These are phyloP conservation scores for Athene noctua DNA, from an alignment of 2,113 vertebrate genomes.

Conservation along the genomic window DNA sequence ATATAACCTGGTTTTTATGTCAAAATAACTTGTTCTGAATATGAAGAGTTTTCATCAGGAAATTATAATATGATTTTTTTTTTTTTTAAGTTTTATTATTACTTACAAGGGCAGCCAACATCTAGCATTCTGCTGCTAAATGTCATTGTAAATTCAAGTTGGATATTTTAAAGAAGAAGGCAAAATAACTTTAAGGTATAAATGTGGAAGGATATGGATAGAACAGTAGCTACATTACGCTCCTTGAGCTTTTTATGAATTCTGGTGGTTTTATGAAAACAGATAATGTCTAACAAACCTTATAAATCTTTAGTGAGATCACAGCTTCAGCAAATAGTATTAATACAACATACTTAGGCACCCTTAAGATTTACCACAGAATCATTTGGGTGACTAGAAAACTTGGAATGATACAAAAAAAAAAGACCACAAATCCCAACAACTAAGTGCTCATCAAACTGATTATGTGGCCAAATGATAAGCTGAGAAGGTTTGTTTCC, in stretches of 20 bases:
- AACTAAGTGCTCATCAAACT: not conserved
- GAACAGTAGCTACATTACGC: not conserved
- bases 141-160: not conserved
- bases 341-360: not conserved
- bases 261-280: not conserved
- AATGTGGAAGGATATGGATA: not conserved
- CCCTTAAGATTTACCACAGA: not conserved
- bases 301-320: not conserved
- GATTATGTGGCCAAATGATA: not conserved
- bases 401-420: not conserved
- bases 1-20: not conserved
- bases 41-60: not conserved
- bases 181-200: not conserved
- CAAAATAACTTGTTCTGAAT: not conserved
- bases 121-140: not conserved
- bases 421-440: no score
- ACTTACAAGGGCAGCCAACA: not conserved
- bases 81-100: not conserved
- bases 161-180: not conserved
- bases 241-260: not conserved
- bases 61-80: not conserved
- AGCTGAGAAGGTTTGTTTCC: not conserved
- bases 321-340: not conserved
- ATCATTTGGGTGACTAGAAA: not conserved
- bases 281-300: not conserved